These are phyloP conservation scores for Melieria omissa DNA, from an alignment of 2,888 invertebrate genomes.

Conservation along the genomic window DNA sequence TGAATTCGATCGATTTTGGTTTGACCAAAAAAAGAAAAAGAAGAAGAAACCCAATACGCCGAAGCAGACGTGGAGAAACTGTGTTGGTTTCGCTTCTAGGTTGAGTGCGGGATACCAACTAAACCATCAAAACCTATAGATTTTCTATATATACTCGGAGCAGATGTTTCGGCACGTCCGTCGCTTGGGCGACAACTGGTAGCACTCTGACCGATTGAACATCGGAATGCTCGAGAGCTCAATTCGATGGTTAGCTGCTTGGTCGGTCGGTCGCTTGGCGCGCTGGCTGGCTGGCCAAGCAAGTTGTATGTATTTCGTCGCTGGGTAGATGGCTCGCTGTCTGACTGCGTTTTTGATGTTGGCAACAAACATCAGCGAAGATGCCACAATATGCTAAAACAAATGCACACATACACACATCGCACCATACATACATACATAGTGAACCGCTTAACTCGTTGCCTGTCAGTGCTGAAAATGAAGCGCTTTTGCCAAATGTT, in stretches of 20 bases:
- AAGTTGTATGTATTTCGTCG: constrained; percentile 16
- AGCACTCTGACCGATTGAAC: constrained; percentile 57
- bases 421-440: not conserved
- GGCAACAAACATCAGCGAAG: constrained; percentile 34
- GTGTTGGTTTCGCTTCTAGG: constrained; percentile 63
- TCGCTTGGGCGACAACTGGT: constrained; percentile 63
- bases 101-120: constrained; percentile 67
- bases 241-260: constrained; percentile 20
- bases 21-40: constrained; percentile 38
- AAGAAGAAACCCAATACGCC: constrained; percentile 27
- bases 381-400: constrained; percentile 44
- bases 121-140: constrained; percentile 65
- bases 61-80: constrained; percentile 41
- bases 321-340: constrained; percentile 35
- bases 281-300: constrained; percentile 35
- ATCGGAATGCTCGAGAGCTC: constrained; percentile 41
- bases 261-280: constrained; percentile 27
- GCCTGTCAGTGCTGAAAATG: constrained; percentile 18
- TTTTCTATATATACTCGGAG: constrained; percentile 66
- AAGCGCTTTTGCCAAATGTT: constrained; percentile 34
- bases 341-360: constrained; percentile 31
- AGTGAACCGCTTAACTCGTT: constrained; percentile 7
- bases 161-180: constrained; percentile 49
- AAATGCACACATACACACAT: constrained; percentile 1
- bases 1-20: constrained; percentile 63